These are phyloP conservation scores for Olivierus martensii DNA, from an alignment of 1,140 invertebrate species.

Conservation along the genomic window DNA sequence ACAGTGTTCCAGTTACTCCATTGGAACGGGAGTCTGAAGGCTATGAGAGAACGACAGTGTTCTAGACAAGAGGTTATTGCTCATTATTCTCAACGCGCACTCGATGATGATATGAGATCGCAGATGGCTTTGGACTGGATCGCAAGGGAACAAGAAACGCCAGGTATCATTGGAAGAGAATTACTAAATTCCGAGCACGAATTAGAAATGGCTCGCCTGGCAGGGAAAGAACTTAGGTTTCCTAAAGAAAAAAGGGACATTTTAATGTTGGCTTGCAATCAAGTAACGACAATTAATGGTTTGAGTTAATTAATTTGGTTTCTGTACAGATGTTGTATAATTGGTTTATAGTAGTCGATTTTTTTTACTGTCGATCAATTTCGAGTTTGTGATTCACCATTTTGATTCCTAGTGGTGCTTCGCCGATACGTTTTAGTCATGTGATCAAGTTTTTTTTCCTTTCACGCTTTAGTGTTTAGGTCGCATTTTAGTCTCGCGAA, in stretches of 20 bases:
- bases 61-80: constrained; percentile 90
- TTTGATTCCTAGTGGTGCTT: too few relatives aligned
- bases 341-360: too few relatives aligned
- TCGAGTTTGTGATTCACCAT: too few relatives aligned
- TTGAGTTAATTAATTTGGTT: too few relatives aligned
- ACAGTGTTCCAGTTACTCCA: constrained; percentile 89
- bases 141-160: constrained; percentile 62
- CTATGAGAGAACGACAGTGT: constrained; percentile 78
- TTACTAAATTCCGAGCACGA: constrained; percentile 70
- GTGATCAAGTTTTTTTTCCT: too few relatives aligned
- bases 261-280: constrained; percentile 52
- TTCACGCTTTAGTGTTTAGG: too few relatives aligned
- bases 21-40: constrained; percentile 87
- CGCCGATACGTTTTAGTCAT: too few relatives aligned
- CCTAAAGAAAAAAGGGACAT: constrained; percentile 94
- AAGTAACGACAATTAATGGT: too few relatives aligned
- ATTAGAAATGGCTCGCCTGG: constrained; percentile 69
- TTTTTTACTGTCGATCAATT: too few relatives aligned
- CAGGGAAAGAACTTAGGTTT: constrained; percentile 78
- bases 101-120: constrained; percentile 80
- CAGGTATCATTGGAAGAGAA: constrained; percentile 63
- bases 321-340: too few relatives aligned
- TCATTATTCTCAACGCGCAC: constrained; percentile 70
- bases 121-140: constrained; percentile 95
- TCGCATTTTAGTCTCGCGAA: too few relatives aligned